Percentiles rank a stretch among this genome's conserved stretches.
These are phyloP conservation scores for Oreohelix idahoensis DNA, from an alignment of 1,140 invertebrate species.

Conservation along the genomic window DNA sequence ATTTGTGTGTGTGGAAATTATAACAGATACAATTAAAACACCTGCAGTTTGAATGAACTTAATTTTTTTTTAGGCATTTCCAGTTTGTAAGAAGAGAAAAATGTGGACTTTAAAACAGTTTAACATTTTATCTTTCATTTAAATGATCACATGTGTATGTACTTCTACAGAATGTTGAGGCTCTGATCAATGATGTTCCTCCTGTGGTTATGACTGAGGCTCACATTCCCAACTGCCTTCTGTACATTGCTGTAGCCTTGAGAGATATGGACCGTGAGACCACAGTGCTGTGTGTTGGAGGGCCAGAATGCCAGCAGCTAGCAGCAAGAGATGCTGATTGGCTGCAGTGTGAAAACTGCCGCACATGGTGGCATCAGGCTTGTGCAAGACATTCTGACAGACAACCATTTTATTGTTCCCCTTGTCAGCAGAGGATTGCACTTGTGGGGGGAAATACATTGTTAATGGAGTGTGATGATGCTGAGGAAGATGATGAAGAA, in stretches of 20 bases:
- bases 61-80: no score
- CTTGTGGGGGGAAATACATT: background rate
- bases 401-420: constrained; percentile 10
- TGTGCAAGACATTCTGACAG: background rate
- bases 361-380: constrained; percentile 32
- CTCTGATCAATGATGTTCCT: constrained; percentile 15
- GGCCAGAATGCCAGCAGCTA: constrained; percentile 25
- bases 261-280: constrained; percentile 30
- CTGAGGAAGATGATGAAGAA: background rate
- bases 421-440: constrained; percentile 27
- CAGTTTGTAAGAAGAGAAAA: background rate
- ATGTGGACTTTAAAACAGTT: background rate
- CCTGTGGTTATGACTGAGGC: constrained; percentile 25
- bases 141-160: background rate
- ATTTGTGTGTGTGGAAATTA: no score
- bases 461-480: background rate
- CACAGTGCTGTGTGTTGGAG: constrained; percentile 31
- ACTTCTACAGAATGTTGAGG: constrained; percentile 29
- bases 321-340: constrained; percentile 36
- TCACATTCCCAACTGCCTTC: constrained; percentile 6
- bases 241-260: background rate
- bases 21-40: no score
- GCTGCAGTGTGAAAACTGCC: constrained; percentile 37
- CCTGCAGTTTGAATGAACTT: no score
- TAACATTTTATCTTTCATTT: background rate